phyloP scores from a whole-genome alignment of 2,888 invertebrate genomes.

The Acleris emargana region DNA sequence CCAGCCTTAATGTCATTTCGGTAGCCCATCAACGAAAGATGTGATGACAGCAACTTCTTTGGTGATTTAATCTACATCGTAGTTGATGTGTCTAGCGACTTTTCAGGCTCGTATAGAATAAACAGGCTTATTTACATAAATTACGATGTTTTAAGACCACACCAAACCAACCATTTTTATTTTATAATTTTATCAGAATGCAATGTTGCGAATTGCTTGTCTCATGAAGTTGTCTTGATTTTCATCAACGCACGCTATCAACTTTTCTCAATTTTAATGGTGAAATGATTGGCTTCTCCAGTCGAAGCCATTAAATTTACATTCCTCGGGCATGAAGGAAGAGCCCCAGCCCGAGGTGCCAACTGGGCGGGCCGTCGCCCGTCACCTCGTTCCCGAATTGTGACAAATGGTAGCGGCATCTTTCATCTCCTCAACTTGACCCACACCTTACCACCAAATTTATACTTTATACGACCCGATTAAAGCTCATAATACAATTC shows the following conservation, averaged over 20 bases:
- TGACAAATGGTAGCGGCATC: constrained; percentile 81
- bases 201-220: constrained; percentile 1
- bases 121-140: too few relatives aligned
- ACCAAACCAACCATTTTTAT: too few relatives aligned
- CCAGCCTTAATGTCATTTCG: too few relatives aligned
- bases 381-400: constrained; percentile 78
- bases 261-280: constrained; percentile 70
- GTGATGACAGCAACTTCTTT: too few relatives aligned
- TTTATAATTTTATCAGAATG: neutral
- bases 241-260: constrained; percentile 46
- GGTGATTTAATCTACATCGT: too few relatives aligned
- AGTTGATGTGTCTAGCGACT: too few relatives aligned
- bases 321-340: constrained; percentile 67
- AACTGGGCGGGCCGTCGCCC: constrained; percentile 76
- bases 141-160: too few relatives aligned
- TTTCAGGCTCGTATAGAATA: too few relatives aligned
- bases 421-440: constrained; percentile 70
- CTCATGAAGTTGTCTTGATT: constrained; percentile 28
- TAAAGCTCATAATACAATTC: constrained; percentile 47
- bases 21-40: too few relatives aligned
- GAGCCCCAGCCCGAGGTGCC: constrained; percentile 60
- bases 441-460: constrained; percentile 46
- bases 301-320: constrained; percentile 72
- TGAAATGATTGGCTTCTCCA: constrained; percentile 73
- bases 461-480: constrained; percentile 45